These are phyloP conservation scores for Euphonia xanthogaster DNA, from an alignment of 2,797 vertebrate species.

Conservation along the genomic window DNA sequence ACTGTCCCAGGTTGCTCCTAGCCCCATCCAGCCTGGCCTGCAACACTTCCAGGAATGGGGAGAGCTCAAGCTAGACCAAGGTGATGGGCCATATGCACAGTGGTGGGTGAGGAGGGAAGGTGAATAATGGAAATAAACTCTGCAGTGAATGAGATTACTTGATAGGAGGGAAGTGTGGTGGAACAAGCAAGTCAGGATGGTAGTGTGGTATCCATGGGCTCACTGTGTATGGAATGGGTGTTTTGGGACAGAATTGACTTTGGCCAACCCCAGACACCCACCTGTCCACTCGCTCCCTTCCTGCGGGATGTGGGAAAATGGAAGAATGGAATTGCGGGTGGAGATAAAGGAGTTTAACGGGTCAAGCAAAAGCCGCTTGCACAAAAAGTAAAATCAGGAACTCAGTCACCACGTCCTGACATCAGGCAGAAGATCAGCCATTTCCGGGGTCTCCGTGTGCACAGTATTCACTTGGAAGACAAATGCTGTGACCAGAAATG, in stretches of 20 bases:
- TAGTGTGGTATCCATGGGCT: neutral
- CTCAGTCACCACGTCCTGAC: neutral
- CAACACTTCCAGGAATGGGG: neutral
- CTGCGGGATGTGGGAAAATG: neutral
- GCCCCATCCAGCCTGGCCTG: rapidly evolving
- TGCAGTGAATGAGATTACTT: neutral
- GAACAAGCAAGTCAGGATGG: neutral
- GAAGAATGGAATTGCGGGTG: neutral
- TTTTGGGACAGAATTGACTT: neutral
- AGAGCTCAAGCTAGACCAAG: neutral
- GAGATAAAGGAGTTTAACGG: neutral
- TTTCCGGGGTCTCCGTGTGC: rapidly evolving
- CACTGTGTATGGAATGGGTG: neutral
- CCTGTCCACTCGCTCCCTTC: rapidly evolving
- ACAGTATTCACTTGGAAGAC: neutral
- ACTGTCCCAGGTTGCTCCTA: neutral
- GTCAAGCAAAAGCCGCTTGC: neutral
- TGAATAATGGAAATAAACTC: neutral
- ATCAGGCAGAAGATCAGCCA: neutral
- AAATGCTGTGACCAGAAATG: neutral
- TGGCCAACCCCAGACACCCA: neutral
- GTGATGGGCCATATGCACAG: neutral
- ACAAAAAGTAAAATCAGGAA: neutral
- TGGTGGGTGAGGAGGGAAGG: neutral
- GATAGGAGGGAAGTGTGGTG: neutral